A percentile compares a stretch with the other conserved stretches of the same genome.
Conservation (phyloP, 2,888 invertebrate genomes). For the Drosophila lacicola region DNA sequence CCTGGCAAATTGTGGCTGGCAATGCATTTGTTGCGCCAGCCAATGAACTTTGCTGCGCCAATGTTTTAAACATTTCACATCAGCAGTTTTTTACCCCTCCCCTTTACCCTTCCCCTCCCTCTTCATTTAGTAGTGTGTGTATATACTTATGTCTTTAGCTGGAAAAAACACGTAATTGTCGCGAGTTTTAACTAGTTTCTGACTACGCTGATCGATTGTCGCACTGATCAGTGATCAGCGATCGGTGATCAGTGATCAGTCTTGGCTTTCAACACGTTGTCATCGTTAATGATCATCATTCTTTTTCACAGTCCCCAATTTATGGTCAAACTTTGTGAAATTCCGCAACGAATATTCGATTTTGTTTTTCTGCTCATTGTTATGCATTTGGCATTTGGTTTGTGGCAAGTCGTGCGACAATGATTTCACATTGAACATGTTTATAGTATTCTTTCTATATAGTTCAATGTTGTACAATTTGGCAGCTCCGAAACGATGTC, state of each 20-base stretch:
- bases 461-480: conserved; percentile 67
- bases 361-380: conserved; percentile 42
- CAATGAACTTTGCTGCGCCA: conserved; percentile 64
- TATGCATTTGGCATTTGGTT: conserved; percentile 62
- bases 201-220: conserved; percentile 6
- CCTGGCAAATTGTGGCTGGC: conserved; percentile 27
- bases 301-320: conserved; percentile 34
- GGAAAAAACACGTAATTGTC: conserved; percentile 57
- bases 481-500: conserved; percentile 52
- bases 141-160: conserved; percentile 2
- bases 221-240: conserved; percentile 24
- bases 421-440: conserved; percentile 51
- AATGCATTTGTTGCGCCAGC: conserved; percentile 58
- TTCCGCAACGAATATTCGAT: conserved; percentile 38
- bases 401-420: conserved; percentile 60
- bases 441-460: conserved; percentile 68
- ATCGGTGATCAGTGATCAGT: conserved; percentile 23
- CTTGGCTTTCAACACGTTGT: conserved; percentile 29
- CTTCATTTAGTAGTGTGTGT: no score
- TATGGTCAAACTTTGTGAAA: conserved; percentile 62
- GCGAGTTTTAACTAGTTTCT: conserved; percentile 33
- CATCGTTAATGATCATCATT: conserved; percentile 27
- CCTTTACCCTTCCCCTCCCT: no score
- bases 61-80: conserved; percentile 41
- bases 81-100: conserved; percentile 43